Percentiles rank a stretch among this genome's conserved stretches.
These are phyloP conservation scores for Chaenocephalus aceratus DNA, from an alignment of 2,113 vertebrate genomes.

Conservation along the genomic window DNA sequence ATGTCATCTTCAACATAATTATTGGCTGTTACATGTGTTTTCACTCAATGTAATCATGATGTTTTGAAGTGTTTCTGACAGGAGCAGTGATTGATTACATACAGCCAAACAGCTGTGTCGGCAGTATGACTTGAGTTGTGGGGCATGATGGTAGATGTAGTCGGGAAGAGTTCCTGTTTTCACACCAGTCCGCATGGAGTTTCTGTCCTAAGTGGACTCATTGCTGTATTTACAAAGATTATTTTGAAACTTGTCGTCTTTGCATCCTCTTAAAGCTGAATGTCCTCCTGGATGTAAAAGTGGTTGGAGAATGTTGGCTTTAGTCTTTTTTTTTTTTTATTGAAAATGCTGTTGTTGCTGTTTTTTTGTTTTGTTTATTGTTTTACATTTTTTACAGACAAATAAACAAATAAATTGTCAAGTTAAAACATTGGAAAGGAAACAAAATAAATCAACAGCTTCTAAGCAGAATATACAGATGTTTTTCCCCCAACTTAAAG, in stretches of 20 bases:
- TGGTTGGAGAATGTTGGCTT: conserved; percentile 63
- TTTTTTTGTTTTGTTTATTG: conserved; percentile 64
- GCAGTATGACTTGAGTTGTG: conserved; percentile 62
- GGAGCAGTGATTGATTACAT: conserved; percentile 82
- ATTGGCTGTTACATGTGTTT: conserved; percentile 76
- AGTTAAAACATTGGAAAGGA: conserved; percentile 58
- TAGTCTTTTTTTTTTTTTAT: conserved; percentile 67
- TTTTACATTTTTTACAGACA: conserved; percentile 69
- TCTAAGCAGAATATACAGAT: conserved; percentile 68
- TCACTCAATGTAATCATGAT: conserved; percentile 84
- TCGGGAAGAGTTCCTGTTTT: conserved; percentile 65
- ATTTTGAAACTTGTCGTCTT: conserved; percentile 74
- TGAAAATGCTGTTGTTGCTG: conserved; percentile 64
- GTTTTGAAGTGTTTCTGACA: conserved; percentile 79
- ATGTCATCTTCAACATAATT: conserved; percentile 61
- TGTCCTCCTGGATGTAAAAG: conserved; percentile 71
- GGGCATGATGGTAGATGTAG: conserved; percentile 67
- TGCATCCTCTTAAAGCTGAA: conserved; percentile 82
- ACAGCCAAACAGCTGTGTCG: conserved; percentile 59
- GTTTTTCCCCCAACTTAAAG: conserved; percentile 66
- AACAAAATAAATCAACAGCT: conserved; percentile 64
- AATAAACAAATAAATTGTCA: conserved; percentile 67
- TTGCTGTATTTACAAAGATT: conserved; percentile 84
- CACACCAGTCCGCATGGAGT: conserved; percentile 59
- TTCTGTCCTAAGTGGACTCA: conserved; percentile 81